These are phyloP conservation scores for Drosophila orena DNA, from an alignment of 1,140 invertebrate species.

Conservation along the genomic window DNA sequence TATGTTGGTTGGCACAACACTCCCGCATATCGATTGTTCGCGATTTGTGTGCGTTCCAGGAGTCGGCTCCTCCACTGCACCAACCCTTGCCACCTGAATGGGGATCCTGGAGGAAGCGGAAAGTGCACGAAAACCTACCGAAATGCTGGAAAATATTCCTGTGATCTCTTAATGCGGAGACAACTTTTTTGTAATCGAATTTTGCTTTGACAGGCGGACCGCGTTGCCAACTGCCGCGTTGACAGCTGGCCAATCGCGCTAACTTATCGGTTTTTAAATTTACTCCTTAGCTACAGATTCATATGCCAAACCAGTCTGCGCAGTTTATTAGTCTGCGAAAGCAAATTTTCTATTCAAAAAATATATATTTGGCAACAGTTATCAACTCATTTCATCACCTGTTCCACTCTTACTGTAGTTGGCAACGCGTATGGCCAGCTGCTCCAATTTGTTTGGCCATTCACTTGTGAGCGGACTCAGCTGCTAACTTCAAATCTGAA, in stretches of 20 bases:
- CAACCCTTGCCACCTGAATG: too few species aligned
- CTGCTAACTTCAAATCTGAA: background rate
- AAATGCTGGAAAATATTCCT: slow-evolving; percentile 78
- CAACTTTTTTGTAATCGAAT: slow-evolving; percentile 63
- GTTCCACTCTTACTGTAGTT: background rate
- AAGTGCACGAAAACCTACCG: slow-evolving; percentile 54
- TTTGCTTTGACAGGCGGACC: slow-evolving; percentile 69
- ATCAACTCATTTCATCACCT: background rate
- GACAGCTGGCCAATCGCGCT: slow-evolving; percentile 1
- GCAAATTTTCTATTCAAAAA: background rate
- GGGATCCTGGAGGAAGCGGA: background rate
- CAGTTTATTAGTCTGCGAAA: background rate
- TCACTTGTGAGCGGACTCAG: background rate
- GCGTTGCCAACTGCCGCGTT: slow-evolving; percentile 59
- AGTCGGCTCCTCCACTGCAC: background rate
- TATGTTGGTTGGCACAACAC: slow-evolving; percentile 34
- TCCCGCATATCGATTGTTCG: slow-evolving; percentile 34
- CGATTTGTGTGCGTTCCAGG: background rate
- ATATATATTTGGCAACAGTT: background rate
- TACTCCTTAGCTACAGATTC: too few species aligned
- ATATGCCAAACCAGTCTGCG: background rate
- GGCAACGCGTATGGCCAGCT: slow-evolving; percentile 3
- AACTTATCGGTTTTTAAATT: background rate
- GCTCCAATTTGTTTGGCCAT: slow-evolving; percentile 6
- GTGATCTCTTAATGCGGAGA: slow-evolving; percentile 73